Conservation (phyloP, 2,888 invertebrate genomes). For the Piscicola geometra region DNA sequence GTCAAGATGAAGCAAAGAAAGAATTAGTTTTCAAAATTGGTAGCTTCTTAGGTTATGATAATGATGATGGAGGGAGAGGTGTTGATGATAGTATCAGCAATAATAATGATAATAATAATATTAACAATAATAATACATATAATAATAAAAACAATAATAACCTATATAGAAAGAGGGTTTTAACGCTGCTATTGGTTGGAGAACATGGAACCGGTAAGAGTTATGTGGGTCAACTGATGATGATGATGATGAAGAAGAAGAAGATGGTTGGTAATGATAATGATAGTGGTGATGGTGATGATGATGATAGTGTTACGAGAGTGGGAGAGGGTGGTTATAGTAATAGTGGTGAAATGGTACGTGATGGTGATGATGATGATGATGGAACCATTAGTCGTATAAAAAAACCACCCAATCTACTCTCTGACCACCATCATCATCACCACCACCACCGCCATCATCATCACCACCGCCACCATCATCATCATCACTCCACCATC, state of each 20-base stretch:
- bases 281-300: not conserved
- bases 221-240: slow-evolving; percentile 2
- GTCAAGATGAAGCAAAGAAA: not conserved
- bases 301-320: not conserved
- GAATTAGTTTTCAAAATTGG: not conserved
- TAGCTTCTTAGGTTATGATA: not conserved
- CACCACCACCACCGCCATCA: too few relatives aligned
- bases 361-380: not conserved
- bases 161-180: not conserved
- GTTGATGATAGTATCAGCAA: not conserved
- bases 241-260: not conserved
- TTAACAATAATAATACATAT: not conserved
- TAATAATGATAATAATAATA: not conserved
- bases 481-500: too few relatives aligned
- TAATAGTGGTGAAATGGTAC: not conserved
- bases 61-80: not conserved
- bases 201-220: not conserved
- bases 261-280: slow-evolving; percentile 1
- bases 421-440: too few relatives aligned
- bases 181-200: not conserved
- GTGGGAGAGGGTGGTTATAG: not conserved
- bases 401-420: too few relatives aligned
- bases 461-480: too few relatives aligned
- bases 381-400: not conserved
- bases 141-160: not conserved